These are phyloP conservation scores for Ochlodes sylvanus DNA, from an alignment of 2,888 invertebrate species.

Conservation along the genomic window DNA sequence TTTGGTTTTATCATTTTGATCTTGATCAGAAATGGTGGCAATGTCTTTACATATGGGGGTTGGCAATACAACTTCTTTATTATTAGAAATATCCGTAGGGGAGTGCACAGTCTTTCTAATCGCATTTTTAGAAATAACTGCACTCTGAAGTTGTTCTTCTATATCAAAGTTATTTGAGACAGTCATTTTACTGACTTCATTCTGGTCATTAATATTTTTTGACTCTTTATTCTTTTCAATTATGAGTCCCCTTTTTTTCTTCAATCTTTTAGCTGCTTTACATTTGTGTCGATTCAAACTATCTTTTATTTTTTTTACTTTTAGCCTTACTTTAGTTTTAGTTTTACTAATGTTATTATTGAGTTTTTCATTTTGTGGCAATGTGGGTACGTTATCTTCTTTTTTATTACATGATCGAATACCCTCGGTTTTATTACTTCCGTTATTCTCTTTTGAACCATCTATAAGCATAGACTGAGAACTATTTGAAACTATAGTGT, in stretches of 20 bases:
- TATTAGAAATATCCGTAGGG: too few species aligned
- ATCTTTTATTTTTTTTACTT: slow-evolving; percentile 40
- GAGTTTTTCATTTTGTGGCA: slow-evolving; percentile 25
- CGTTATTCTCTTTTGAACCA: slow-evolving; percentile 53
- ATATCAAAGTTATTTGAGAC: slow-evolving; percentile 44
- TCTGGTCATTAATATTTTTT: slow-evolving; percentile 6
- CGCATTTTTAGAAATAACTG: slow-evolving; percentile 50
- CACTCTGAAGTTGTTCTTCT: slow-evolving; percentile 53
- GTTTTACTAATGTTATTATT: slow-evolving; percentile 32
- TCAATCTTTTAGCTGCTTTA: background rate
- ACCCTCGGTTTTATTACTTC: slow-evolving; percentile 36
- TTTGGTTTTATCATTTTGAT: background rate
- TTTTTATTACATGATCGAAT: slow-evolving; percentile 58
- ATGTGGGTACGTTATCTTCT: slow-evolving; percentile 39
- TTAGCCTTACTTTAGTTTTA: slow-evolving; percentile 46
- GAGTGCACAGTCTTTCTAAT: background rate
- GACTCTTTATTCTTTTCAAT: background rate
- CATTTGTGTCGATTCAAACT: background rate
- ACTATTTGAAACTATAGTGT: background rate
- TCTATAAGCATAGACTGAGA: background rate
- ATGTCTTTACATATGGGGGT: background rate
- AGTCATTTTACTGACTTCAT: slow-evolving; percentile 18
- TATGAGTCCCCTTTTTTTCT: background rate
- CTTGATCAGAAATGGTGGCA: background rate
- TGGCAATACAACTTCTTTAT: too few species aligned